Base-by-base conservation (phyloP, 2,797 vertebrate species). In the Botia kubotai region DNA sequence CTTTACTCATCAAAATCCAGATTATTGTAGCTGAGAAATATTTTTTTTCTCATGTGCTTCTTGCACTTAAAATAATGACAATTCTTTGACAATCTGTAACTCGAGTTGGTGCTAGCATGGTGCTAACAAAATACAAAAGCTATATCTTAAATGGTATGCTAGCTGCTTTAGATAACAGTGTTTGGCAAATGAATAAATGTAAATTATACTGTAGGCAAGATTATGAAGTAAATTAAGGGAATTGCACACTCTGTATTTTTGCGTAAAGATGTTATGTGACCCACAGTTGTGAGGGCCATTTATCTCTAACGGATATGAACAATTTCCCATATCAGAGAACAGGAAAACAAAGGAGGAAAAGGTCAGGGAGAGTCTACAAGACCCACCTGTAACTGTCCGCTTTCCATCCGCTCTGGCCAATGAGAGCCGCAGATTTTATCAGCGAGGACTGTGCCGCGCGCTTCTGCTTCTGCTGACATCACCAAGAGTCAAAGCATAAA, bases 251-350 rank as follows among this genome's bases (percentile, higher is more conserved):
- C 50, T 43, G 10, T 46, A 14, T 58, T 58, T 43, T 26, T 48
- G 33, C 36, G 29, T 43, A 29, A 23, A 16, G 8, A 13, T 72
- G 26, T 74, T 50, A 53, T 66, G 33, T 23, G 16, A 62, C 53
- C 52, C 26, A 33, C 16, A 43, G 13, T 36, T 70, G 10, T 66
- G 2, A 66, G 39, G 57, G 50, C 77, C 58, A 60, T 69, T 72
- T 86, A 87, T 82, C 75, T 82, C 23, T 14, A 36, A 70, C 57
- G 72, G 83, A 87, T 86, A 84, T 80, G 67, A 84, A 81, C 74
- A 69, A 84, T 81, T 85, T 88, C 77, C 85, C 80, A 68, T 71
- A 71, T 81, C 66, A 75, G 72, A 84, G 70, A 81, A 84, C 71
- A 82, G 46, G 77, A 71, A 58, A 36, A 26, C 60, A 63, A 53